A percentile compares a stretch with the other conserved stretches of the same genome.
These are phyloP conservation scores for Prinia subflava DNA, from an alignment of 2,113 vertebrate genomes.

Conservation along the genomic window DNA sequence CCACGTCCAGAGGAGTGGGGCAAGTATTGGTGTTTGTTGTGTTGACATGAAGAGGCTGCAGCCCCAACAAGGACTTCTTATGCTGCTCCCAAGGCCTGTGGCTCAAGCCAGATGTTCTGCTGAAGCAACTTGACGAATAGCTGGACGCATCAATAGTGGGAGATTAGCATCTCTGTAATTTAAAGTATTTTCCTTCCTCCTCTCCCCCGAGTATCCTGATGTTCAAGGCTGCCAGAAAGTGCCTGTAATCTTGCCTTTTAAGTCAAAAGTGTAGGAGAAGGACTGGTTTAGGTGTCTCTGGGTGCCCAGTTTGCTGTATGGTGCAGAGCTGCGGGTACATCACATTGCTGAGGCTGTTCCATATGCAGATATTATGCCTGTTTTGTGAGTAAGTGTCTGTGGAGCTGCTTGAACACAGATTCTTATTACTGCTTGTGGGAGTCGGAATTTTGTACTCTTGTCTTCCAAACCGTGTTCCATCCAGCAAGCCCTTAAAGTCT, in stretches of 20 bases:
- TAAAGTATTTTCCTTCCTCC: conserved; percentile 25
- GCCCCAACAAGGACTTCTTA: not conserved
- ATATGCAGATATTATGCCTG: not conserved
- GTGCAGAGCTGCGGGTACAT: not conserved
- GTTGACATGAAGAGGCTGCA: not conserved
- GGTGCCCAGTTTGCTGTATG: conserved; percentile 11
- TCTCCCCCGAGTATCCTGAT: not conserved
- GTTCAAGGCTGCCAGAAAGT: conserved; percentile 6
- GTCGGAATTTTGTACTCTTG: not conserved
- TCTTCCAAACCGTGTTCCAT: conserved; percentile 15
- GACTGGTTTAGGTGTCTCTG: not conserved
- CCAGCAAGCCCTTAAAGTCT: conserved; percentile 32
- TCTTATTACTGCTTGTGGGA: conserved; percentile 33
- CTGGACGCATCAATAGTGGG: not conserved
- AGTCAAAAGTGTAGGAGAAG: not conserved
- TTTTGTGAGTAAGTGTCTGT: conserved; percentile 10
- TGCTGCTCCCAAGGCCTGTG: not conserved
- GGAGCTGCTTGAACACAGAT: not conserved
- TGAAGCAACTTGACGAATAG: not conserved
- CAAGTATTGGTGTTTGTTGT: accelerated
- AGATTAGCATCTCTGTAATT: conserved; percentile 56
- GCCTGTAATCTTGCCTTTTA: conserved; percentile 28
- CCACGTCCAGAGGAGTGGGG: accelerated
- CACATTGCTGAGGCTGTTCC: not conserved
- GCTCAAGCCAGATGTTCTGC: not conserved